Conservation (phyloP, 2,888 invertebrate genomes). For the Drosophila fungiperda region DNA sequence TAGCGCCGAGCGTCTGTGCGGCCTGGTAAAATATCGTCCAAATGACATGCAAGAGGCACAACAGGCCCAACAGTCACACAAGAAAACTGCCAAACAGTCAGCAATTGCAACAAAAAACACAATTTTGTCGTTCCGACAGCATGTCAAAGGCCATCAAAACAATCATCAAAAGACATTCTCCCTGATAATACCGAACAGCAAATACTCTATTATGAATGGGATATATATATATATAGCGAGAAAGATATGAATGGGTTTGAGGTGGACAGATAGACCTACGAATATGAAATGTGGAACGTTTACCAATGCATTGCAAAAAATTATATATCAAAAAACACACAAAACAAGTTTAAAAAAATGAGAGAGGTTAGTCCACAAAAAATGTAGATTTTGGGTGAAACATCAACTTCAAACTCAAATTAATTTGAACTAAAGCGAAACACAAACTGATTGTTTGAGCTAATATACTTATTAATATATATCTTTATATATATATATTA, state of each 20-base stretch:
- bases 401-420: background rate
- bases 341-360: too few species aligned
- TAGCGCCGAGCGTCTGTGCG: constrained; percentile 61
- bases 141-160: constrained; percentile 40
- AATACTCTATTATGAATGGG: constrained; percentile 16
- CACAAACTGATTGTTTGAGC: constrained; percentile 1
- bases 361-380: background rate
- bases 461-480: background rate
- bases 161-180: background rate
- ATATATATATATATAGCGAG: background rate
- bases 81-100: constrained; percentile 14
- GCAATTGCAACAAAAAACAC: constrained; percentile 19
- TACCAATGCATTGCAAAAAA: background rate
- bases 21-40: constrained; percentile 22
- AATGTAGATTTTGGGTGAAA: too few species aligned
- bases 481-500: background rate
- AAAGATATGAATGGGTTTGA: too few species aligned
- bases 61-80: constrained; percentile 31
- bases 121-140: constrained; percentile 48
- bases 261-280: too few species aligned
- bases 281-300: background rate
- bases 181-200: background rate
- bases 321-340: background rate
- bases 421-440: background rate
- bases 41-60: constrained; percentile 41